Percentiles rank a stretch among this genome's conserved stretches.
These are phyloP conservation scores for Campoplex nolae DNA, from an alignment of 2,888 invertebrate species.

Conservation along the genomic window DNA sequence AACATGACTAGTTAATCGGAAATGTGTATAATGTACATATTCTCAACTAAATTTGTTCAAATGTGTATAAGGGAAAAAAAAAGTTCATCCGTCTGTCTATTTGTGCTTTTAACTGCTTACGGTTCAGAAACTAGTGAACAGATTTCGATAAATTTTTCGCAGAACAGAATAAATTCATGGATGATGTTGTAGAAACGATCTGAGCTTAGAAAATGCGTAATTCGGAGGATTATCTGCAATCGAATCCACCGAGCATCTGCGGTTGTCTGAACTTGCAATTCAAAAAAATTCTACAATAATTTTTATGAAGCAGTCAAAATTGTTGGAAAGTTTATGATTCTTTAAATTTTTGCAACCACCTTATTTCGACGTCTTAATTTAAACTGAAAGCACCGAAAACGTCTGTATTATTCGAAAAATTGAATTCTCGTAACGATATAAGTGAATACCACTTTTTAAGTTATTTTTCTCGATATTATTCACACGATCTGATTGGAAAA, in stretches of 20 bases:
- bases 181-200: too few relatives aligned
- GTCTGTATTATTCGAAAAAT: not conserved
- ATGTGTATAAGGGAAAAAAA: not conserved
- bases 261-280: too few relatives aligned
- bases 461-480: not conserved
- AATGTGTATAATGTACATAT: not conserved
- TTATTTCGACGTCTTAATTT: not conserved
- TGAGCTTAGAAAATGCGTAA: too few relatives aligned
- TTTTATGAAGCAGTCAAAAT: too few relatives aligned
- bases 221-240: too few relatives aligned
- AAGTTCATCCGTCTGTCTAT: not conserved
- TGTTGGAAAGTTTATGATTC: not conserved
- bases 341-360: not conserved
- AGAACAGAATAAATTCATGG: not conserved
- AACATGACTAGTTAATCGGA: not conserved
- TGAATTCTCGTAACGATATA: not conserved
- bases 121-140: not conserved
- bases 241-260: too few relatives aligned
- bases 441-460: not conserved
- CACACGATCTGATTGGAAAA: not conserved
- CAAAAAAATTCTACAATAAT: too few relatives aligned
- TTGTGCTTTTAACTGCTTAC: not conserved
- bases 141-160: not conserved
- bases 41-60: not conserved
- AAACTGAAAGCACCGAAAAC: too few relatives aligned